Evolutionary conservation across 2,113 vertebrate species (phyloP).

Genomic region (Pomatostomus ruficeps): DNA sequence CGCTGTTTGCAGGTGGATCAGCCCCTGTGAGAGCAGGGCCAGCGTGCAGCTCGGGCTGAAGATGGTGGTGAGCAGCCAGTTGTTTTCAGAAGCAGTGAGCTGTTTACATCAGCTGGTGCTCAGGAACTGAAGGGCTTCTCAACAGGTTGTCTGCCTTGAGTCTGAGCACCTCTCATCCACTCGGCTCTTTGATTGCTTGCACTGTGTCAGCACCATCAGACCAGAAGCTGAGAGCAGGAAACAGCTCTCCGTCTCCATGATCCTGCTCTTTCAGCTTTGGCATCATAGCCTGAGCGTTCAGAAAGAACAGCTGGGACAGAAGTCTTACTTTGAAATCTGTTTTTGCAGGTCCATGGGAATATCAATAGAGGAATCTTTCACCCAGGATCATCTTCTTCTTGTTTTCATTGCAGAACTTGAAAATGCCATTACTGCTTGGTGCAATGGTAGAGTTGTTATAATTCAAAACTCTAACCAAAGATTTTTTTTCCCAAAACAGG

Average conservation of each 20-base stretch:
- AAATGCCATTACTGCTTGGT: neutral
- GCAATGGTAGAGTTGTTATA: neutral
- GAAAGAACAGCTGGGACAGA: neutral
- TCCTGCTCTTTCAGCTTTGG: neutral
- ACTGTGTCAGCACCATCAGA: rapidly evolving
- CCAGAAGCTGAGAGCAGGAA: neutral
- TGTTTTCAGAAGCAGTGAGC: neutral
- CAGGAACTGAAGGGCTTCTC: neutral
- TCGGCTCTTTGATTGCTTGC: neutral
- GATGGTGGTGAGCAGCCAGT: neutral
- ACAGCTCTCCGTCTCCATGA: neutral
- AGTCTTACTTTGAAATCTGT: neutral
- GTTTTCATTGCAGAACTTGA: neutral
- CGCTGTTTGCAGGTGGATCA: neutral
- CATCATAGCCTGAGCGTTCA: neutral
- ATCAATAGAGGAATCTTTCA: neutral
- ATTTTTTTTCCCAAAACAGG: neutral
- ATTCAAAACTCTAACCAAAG: neutral
- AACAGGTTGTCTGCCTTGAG: neutral
- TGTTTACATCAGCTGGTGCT: neutral
- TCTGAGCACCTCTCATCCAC: neutral
- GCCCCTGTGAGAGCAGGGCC: neutral
- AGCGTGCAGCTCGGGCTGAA: neutral
- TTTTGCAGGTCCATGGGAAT: neutral
- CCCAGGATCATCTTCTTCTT: neutral